Evolutionary conservation across 2,888 invertebrate genomes (phyloP), one percentile per base, ranked within the genome.

Genomic region (Julus scanicus): DNA sequence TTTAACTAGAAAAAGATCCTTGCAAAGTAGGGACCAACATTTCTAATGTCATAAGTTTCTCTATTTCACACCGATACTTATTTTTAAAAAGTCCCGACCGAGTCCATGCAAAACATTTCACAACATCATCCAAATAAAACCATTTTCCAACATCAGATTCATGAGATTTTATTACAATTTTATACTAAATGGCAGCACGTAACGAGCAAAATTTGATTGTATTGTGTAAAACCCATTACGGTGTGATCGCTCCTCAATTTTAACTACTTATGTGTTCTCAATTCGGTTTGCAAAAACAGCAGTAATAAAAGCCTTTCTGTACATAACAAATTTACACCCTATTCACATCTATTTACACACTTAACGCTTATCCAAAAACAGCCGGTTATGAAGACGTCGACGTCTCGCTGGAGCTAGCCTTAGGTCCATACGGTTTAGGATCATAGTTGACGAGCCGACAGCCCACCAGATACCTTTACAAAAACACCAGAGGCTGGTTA

Each of bases 401-500:
- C 15, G 17, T n/a, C 5, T 48, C 48, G 40, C 40, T 86, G 6
- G 86, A 13, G 48, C 48, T 44, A 20, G 11, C 29, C 53, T 53
- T 86, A 6, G 87, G 20, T 15, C 17, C 39, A n/a, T 44, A 48
- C 1, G 89, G 89, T 86, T 89, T 89, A 85, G 91, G 91, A 85
- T 99, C 98, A 93, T 99, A 99, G 93, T 99, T 99, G 48, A 99
- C 99, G 90, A 99, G 94, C 90, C 98, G 94, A 91, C 98, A 97
- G 0, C 99, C 99, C 17, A 99, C 99, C 86, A 99, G 94, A 93
- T 99, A 94, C 90, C 94, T 93, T 91, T 44, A 91, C 91, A 85
- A 86, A 89, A 89, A 89, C 48, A n/a, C n/a, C n/a, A n/a, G n/a
- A n/a, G n/a, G n/a, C n/a, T n/a, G n/a, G n/a, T n/a, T n/a, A n/a